A percentile compares a stretch with the other conserved stretches of the same genome.
Evolutionary conservation across 2,113 vertebrate species (phyloP).

Genomic region (Hirundichthys speculiger): DNA sequence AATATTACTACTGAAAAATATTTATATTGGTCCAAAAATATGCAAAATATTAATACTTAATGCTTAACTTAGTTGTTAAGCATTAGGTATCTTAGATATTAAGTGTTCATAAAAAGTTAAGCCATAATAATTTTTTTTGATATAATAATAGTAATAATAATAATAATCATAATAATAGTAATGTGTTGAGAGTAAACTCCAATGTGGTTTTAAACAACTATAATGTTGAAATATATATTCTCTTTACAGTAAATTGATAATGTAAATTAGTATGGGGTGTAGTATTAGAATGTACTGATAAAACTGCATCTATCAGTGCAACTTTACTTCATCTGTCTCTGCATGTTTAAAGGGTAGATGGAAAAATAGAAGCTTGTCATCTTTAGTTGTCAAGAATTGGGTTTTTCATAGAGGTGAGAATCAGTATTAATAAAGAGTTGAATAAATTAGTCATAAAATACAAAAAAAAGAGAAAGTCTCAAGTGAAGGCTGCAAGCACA

Average conservation of each 20-base stretch:
- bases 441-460: constrained; percentile 24
- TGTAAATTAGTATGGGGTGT: neutral
- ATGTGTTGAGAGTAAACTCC: too few relatives aligned
- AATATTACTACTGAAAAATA: too few relatives aligned
- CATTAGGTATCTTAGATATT: too few relatives aligned
- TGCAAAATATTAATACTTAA: too few relatives aligned
- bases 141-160: too few relatives aligned
- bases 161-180: too few relatives aligned
- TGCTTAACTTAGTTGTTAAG: too few relatives aligned
- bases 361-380: constrained; percentile 35
- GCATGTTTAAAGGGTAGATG: constrained; percentile 11
- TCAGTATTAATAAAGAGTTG: constrained; percentile 40
- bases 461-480: neutral
- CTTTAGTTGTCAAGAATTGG: constrained; percentile 39
- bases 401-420: constrained; percentile 29
- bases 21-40: too few relatives aligned
- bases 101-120: too few relatives aligned
- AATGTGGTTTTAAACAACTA: too few relatives aligned
- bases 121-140: too few relatives aligned
- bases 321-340: constrained; percentile 20
- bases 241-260: neutral
- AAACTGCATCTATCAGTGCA: neutral
- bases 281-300: neutral
- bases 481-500: neutral
- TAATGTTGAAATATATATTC: too few relatives aligned